A percentile compares a stretch with the other conserved stretches of the same genome.
These are phyloP conservation scores for Gephyroberyx darwinii DNA, from an alignment of 2,797 vertebrate species.

Conservation along the genomic window DNA sequence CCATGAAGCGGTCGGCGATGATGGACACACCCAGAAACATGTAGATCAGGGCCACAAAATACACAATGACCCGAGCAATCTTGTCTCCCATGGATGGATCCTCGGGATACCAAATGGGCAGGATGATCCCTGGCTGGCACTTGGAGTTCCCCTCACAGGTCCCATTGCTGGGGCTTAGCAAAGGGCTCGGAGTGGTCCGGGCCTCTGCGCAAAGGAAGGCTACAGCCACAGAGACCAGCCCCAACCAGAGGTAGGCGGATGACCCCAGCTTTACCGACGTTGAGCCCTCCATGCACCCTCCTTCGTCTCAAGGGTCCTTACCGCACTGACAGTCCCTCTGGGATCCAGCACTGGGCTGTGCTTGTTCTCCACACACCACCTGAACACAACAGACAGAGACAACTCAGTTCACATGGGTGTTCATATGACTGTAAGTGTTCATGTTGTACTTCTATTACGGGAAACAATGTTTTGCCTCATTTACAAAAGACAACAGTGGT, in stretches of 20 bases:
- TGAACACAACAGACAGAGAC: constrained; percentile 57
- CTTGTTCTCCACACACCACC: constrained; percentile 71
- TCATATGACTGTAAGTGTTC: neutral
- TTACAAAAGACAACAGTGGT: neutral
- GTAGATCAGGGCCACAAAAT: constrained; percentile 98
- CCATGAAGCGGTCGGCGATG: constrained; percentile 99
- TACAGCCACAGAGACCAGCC: constrained; percentile 82
- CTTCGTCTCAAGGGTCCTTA: constrained; percentile 86
- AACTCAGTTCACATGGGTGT: constrained; percentile 23
- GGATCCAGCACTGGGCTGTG: constrained; percentile 83
- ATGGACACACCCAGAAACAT: constrained; percentile 99
- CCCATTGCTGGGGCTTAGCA: constrained; percentile 83
- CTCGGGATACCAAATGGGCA: constrained; percentile 99
- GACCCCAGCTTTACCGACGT: constrained; percentile 87
- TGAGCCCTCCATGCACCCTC: constrained; percentile 96
- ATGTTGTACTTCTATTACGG: neutral
- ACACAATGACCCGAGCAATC: constrained; percentile 98
- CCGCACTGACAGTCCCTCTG: constrained; percentile 80
- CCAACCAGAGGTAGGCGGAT: constrained; percentile 93
- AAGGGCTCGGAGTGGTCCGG: constrained; percentile 84
- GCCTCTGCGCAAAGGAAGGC: constrained; percentile 83
- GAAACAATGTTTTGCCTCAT: constrained; percentile 17
- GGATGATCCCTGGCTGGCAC: constrained; percentile 93
- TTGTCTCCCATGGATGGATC: constrained; percentile 99
- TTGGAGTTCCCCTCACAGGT: constrained; percentile 89